Conservation (phyloP, 2,113 vertebrate species). For the Rhabdornis inornatus region DNA sequence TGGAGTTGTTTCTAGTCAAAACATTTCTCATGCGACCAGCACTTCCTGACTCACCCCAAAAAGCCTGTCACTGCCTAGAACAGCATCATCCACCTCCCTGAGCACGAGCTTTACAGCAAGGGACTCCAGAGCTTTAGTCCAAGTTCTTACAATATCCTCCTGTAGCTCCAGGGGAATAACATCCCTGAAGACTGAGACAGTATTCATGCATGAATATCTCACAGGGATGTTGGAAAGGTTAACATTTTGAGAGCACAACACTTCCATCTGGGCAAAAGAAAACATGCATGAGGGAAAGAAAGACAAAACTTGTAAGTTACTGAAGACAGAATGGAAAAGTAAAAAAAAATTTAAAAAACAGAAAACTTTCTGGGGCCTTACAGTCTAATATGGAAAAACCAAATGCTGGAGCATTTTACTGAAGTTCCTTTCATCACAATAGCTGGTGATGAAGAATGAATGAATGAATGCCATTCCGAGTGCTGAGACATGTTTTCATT, state of each 20-base stretch:
- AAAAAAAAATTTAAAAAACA: neutral
- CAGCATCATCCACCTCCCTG: neutral
- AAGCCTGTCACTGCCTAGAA: neutral
- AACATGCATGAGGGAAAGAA: neutral
- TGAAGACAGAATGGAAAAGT: neutral
- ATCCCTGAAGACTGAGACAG: neutral
- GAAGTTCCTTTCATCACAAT: neutral
- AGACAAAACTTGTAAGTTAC: neutral
- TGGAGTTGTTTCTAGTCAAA: neutral
- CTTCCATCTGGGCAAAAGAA: neutral
- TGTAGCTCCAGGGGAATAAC: neutral
- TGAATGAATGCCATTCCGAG: neutral
- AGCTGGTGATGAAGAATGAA: slow-evolving; percentile 27
- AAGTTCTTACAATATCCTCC: neutral
- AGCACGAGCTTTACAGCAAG: neutral
- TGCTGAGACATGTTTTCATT: neutral
- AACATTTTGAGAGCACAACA: neutral
- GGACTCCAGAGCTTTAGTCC: neutral
- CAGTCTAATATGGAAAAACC: neutral
- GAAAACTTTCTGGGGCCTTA: neutral
- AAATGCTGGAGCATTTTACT: neutral
- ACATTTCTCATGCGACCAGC: neutral
- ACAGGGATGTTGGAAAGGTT: neutral
- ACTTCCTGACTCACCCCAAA: neutral
- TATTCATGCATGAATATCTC: neutral